phyloP scores from a whole-genome alignment of 1,140 invertebrate genomes.

The Drosophila neocordata region DNA sequence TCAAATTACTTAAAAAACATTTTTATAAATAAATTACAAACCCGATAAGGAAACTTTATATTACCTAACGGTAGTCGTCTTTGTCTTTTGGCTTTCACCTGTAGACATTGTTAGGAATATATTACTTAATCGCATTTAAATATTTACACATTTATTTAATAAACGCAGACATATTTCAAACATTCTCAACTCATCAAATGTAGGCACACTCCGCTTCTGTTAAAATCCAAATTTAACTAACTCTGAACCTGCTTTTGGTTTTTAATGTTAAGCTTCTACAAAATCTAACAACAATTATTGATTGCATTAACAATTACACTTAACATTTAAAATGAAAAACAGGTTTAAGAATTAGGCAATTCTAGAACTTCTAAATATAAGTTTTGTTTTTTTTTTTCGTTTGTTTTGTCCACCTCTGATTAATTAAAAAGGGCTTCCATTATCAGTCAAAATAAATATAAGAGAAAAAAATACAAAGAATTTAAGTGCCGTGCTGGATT shows the following conservation, averaged over 20 bases:
- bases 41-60: too few species aligned
- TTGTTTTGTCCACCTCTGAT: not conserved
- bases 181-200: not conserved
- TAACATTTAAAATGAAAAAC: not conserved
- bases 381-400: not conserved
- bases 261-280: not conserved
- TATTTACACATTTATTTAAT: not conserved
- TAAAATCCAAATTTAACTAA: not conserved
- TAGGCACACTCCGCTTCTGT: not conserved
- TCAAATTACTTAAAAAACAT: constrained; percentile 3
- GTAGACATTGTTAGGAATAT: too few species aligned
- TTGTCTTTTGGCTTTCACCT: too few species aligned
- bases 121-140: not conserved
- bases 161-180: not conserved
- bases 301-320: not conserved
- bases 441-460: constrained; percentile 71
- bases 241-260: not conserved
- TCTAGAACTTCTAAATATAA: not conserved
- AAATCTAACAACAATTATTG: not conserved
- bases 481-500: constrained; percentile 38
- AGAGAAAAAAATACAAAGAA: constrained; percentile 61
- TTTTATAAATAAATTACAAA: not conserved
- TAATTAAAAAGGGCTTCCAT: constrained; percentile 8
- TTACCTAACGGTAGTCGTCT: too few species aligned
- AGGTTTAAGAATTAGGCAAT: not conserved